Evolutionary conservation across 2,888 invertebrate genomes (phyloP).

Genomic region (Zygothrica quintamaculata): DNA sequence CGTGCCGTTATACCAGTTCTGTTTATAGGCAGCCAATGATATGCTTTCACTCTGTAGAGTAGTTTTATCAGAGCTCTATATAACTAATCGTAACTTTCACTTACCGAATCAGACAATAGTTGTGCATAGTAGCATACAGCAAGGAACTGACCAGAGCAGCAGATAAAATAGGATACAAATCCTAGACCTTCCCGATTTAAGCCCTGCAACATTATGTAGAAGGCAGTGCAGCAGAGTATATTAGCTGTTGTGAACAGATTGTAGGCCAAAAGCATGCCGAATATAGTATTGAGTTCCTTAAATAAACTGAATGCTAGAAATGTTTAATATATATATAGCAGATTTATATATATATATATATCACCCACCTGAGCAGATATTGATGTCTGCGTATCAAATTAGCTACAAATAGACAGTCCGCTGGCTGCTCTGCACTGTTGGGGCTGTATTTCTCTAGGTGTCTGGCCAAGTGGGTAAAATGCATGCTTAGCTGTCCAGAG

Average conservation of each 20-base stretch:
- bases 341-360: not conserved
- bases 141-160: constrained; percentile 41
- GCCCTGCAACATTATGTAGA: constrained; percentile 48
- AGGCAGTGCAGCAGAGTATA: constrained; percentile 42
- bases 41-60: constrained; percentile 36
- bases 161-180: constrained; percentile 39
- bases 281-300: constrained; percentile 43
- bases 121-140: constrained; percentile 52
- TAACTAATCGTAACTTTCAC: not conserved
- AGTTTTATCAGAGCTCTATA: not conserved
- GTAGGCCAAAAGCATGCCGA: constrained; percentile 50
- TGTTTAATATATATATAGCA: too few relatives aligned
- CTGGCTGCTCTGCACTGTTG: not conserved
- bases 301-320: not conserved
- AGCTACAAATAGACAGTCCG: constrained; percentile 35
- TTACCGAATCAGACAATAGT: constrained; percentile 43
- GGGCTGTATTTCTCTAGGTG: constrained; percentile 22
- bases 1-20: constrained; percentile 56
- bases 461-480: constrained; percentile 30
- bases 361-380: constrained; percentile 25
- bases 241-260: constrained; percentile 46
- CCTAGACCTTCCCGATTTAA: constrained; percentile 48
- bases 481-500: constrained; percentile 36
- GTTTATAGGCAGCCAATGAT: constrained; percentile 39
- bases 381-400: constrained; percentile 38